Base-by-base conservation (phyloP, 1,140 invertebrate species). In the Caenorhabditis elegans region DNA sequence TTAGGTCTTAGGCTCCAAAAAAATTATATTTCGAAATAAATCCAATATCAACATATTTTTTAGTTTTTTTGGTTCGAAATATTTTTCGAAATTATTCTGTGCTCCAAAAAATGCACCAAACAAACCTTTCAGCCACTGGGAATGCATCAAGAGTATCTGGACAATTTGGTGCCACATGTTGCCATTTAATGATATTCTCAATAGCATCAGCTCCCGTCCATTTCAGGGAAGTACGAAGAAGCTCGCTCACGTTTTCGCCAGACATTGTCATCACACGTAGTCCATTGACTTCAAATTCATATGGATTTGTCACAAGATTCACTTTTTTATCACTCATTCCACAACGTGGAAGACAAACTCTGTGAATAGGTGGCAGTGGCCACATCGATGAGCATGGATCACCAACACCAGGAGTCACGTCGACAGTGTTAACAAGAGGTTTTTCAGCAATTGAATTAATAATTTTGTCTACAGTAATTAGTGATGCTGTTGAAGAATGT, bases 341-440 rank as follows among this genome's bases (percentile, higher is more conserved):
- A 46, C 55, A 60, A 31, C 43, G 49, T 13, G 55, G 79, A 6
- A 65, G 34, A 31, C 51, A 60, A 8, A 70, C 78, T 55, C 55
- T 31, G 22, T 80, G 79, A 26, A 80, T 80, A n/a, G 79, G 79
- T 31, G 55, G 79, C 28, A 70, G 60, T n/a, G 79, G 79, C 55
- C 39, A 80, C 55, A 80, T 80, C 13, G 39, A 46, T 8, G 55
- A 46, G 11, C 55, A 60, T 43, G 79, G 79, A 39, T 80, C 79
- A 17, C 79, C 70, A 31, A 70, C 55, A 8, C 55, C 79, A 31
- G 79, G 79, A 22, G 70, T 70, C n/a, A 80, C 39, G 47, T 80
- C 79, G 15, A 80, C 39, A 3, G 60, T 79, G 26, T 55, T 34
- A 1, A 60, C 51, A 3, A 46, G 19, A 3, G 19, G 60, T 70